These are phyloP conservation scores for Thymallus thymallus DNA, from an alignment of 2,113 vertebrate species.

Conservation along the genomic window DNA sequence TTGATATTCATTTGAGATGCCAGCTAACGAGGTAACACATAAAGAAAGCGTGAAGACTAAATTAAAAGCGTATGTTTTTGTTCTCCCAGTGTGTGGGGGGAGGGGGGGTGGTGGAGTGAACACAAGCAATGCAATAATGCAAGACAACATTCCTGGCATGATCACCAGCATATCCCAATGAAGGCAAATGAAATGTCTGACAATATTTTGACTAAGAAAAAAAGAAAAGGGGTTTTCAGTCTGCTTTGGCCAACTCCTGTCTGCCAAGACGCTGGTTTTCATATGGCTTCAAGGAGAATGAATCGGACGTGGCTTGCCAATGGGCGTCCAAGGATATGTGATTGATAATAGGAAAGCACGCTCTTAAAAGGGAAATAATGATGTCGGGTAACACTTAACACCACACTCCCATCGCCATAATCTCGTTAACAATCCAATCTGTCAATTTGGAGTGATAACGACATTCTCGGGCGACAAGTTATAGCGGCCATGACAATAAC, in stretches of 20 bases:
- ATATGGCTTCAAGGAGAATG: constrained; percentile 24
- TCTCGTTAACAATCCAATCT: constrained; percentile 47
- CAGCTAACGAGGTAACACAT: constrained; percentile 23
- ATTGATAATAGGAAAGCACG: constrained; percentile 23
- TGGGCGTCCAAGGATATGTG: neutral
- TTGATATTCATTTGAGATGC: constrained; percentile 38
- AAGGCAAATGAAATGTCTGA: constrained; percentile 42
- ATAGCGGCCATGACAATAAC: constrained; percentile 58
- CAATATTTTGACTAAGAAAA: constrained; percentile 47
- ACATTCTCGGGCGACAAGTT: constrained; percentile 8
- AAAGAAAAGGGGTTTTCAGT: constrained; percentile 35
- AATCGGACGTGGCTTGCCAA: constrained; percentile 34
- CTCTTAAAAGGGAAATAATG: constrained; percentile 40
- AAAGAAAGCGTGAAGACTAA: constrained; percentile 29
- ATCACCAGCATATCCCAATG: no score
- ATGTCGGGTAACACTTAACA: constrained; percentile 37
- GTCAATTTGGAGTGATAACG: constrained; percentile 41
- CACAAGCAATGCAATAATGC: constrained; percentile 57
- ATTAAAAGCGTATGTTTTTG: constrained; percentile 32
- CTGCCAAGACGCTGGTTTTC: constrained; percentile 21
- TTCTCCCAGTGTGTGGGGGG: constrained; percentile 5
- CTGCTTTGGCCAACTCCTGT: constrained; percentile 41
- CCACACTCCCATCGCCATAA: constrained; percentile 47
- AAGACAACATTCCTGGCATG: constrained; percentile 41
- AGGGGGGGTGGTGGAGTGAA: constrained; percentile 32